Base-by-base conservation (phyloP, 2,888 invertebrate species). In the Punctoribates punctum region DNA sequence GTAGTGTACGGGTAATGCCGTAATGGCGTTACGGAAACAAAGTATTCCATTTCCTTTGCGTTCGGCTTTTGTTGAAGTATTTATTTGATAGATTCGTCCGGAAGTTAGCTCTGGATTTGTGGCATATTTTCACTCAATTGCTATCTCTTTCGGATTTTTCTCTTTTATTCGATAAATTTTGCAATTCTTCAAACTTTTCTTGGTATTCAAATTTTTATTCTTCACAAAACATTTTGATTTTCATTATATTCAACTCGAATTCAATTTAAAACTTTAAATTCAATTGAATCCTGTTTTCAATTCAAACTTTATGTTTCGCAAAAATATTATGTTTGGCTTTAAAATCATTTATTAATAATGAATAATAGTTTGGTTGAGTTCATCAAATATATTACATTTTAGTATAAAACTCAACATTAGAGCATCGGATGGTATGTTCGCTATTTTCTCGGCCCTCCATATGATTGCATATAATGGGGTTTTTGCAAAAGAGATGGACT, bases 121-220 rank as follows among this genome's bases (percentile, higher is more conserved):
- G 42, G 70, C 70, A 70, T 70, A 70, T 70, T 70, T 70, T 70
- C 70, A 70, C 70, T 67, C 34, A 67, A 42, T 67, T 67, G 34
- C 67, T 38, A 67, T 70, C 38, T 6, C 11, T 46, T 60, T 25
- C 17, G n/a, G 34, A 34, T 34, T 57, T 57, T 3, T 57, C 11
- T 25, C 23, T 5, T 25, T 25, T 15, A 23, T 25, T 57, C 57
- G 2, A 2, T 23, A 23, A 25, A 11, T 57, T 25, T 25, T 9
- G 5, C 34, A 34, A 34, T 34, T 34, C 34, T 34, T 34, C 34
- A 34, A 34, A 34, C 5, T 34, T 15, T 48, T 11, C 48, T 48
- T 48, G 17, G 3, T 48, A 48, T 48, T 48, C 48, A 48, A 17
- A 48, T 48, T 48, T 48, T 48, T 48, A 48, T 48, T 48, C 48